phyloP scores from a whole-genome alignment of 2,888 invertebrate genomes.

The Anodontia alba region DNA sequence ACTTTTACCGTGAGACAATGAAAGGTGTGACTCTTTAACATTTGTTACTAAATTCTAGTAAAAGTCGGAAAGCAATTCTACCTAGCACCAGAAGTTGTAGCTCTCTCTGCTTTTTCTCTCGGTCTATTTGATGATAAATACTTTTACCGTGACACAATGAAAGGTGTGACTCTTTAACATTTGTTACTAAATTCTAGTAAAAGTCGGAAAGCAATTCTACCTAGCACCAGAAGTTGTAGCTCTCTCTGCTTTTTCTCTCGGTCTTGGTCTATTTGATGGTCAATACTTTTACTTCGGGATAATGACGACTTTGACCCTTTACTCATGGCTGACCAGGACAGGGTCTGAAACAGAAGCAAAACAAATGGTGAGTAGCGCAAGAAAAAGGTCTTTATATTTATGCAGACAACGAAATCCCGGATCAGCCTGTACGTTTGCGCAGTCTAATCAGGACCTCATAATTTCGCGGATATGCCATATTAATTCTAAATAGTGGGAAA shows the following conservation, averaged over 20 bases:
- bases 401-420: not conserved
- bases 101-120: conserved; percentile 74
- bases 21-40: conserved; percentile 67
- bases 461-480: not conserved
- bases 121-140: conserved; percentile 80
- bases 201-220: no score
- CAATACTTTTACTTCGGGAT: conserved; percentile 80
- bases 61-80: conserved; percentile 42
- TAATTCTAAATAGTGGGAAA: not conserved
- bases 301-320: conserved; percentile 72
- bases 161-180: conserved; percentile 63
- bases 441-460: no score
- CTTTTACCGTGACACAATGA: conserved; percentile 79
- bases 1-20: conserved; percentile 78
- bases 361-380: not conserved
- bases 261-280: conserved; percentile 81
- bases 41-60: no score
- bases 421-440: no score
- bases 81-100: conserved; percentile 76
- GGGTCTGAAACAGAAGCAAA: conserved; percentile 57
- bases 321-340: conserved; percentile 72
- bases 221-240: conserved; percentile 76
- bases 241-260: conserved; percentile 75
- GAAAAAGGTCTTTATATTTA: not conserved
- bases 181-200: no score